These are phyloP conservation scores for Fistularia tabacaria DNA, from an alignment of 2,797 vertebrate genomes.

Conservation along the genomic window DNA sequence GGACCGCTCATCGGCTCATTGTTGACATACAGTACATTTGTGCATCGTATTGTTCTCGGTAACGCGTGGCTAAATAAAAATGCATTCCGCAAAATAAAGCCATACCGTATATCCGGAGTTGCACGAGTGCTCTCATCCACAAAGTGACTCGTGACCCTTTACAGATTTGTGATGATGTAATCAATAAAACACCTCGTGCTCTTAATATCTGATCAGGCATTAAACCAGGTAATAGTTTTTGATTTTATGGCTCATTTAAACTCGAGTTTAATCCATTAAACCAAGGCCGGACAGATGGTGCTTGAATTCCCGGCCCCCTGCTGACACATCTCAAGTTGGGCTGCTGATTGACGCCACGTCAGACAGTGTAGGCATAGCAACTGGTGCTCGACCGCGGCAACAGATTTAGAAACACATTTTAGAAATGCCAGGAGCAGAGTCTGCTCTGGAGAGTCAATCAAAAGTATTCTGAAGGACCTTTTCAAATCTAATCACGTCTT, in stretches of 20 bases:
- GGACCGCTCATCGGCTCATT: slow-evolving; percentile 13
- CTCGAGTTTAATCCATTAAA: slow-evolving; percentile 8
- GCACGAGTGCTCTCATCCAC: no score
- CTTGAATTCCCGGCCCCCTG: slow-evolving; percentile 14
- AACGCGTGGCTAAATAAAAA: no score
- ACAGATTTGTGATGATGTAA: no score
- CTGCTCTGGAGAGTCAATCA: slow-evolving; percentile 8
- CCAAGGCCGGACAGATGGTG: neutral
- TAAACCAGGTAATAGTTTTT: no score
- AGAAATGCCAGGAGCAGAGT: slow-evolving; percentile 23
- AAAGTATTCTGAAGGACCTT: neutral
- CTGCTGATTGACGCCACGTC: slow-evolving; percentile 26
- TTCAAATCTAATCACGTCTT: slow-evolving; percentile 8
- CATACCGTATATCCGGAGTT: no score
- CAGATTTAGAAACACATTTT: slow-evolving; percentile 37
- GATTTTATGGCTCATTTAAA: slow-evolving; percentile 2
- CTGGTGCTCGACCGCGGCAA: slow-evolving; percentile 25
- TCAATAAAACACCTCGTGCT: no score
- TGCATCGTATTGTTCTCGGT: no score
- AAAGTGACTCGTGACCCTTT: no score
- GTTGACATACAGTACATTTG: neutral
- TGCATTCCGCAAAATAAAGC: no score
- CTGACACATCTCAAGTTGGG: slow-evolving; percentile 21
- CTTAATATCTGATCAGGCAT: no score
- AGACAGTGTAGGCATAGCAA: slow-evolving; percentile 49